Evolutionary conservation across 2,888 invertebrate genomes (phyloP), one percentile per base, ranked within the genome.

Genomic region (Hyles lineata): DNA sequence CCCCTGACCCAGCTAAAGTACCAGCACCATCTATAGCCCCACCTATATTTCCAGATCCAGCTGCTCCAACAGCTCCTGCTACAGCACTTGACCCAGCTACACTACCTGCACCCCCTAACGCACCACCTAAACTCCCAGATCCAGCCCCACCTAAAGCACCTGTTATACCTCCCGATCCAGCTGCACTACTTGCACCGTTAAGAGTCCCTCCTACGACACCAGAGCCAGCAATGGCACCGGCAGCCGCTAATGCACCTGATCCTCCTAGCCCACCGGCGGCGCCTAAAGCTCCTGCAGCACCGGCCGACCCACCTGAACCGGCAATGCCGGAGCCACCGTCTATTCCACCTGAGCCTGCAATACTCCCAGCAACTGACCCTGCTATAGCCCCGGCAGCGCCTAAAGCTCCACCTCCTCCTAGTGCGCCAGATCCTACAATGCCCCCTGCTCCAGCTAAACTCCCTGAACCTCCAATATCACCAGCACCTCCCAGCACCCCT

Each of bases 321-420:
- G 29, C 70, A 9, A 69, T 25, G 1, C 60, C 70, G 21, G 70
- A 29, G 1, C 25, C 70, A 15, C 52, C 71, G 21, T 71, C 74
- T 9, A 55, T 0, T 8, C 73, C 76, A 2, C 72, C 74, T 2
- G 71, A 52, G 0, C 73, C 75, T 0, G 78, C 80, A 15, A 79
- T 4, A 5, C 77, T 78, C 25, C 79, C 74, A 29, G 60, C 80
- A 70, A 75, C 77, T 50, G 79, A 43, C 25, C 63, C 71, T 43
- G 5, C 70, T 58, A 55, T 5, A 29, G 78, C 77, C 23, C 43
- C 58, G n/a, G 35, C 63, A 23, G 52, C 71, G 7, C 60, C 71
- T 43, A 71, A 29, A 78, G 77, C 74, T 19, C 74, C 77, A 69
- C 74, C 73, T 3, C 72, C 72, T 23, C 73, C 73, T 4, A 73